Base-by-base conservation (phyloP, 2,113 vertebrate species). In the Nothoprocta perdicaria region DNA sequence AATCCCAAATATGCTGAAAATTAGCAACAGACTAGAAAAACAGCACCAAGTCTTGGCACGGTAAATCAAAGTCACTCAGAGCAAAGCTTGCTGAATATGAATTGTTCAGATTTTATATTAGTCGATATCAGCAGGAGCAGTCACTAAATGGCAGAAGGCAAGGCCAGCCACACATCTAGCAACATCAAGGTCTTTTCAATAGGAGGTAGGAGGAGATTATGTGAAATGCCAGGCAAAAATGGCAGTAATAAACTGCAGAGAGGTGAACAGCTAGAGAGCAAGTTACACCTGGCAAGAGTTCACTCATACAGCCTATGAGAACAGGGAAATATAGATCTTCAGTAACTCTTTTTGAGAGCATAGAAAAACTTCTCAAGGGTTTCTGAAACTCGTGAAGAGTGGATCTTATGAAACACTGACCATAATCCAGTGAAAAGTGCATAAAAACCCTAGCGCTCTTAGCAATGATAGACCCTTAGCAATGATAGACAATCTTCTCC, bases 21-120 rank as follows among this genome's bases (percentile, higher is more conserved):
- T 46, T 77, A 61, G 43, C 10, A 6, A 33, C 72, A 12, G 22
- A 55, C 53, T 73, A 6, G 68, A 90, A 73, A 87, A 76, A 9
- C 57, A 80, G 67, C 72, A 73, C 21, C 33, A 41, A 72, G 80
- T 21, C 38, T 63, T 68, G 67, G 86, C 86, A 95, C 67, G 4
- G 2, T 4, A 83, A 68, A 73, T 43, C 22, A 80, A 83, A 93
- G 68, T n/a, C 83, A 69, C 68, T 85, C 80, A 69, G 48, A 69
- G 23, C 21, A 80, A 69, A 65, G 52, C 18, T 16, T 61, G 18
- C 77, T 74, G 55, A 50, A 76, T 58, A 77, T 46, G 88, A 90
- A 73, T 38, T 55, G 80, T 58, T 77, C 77, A 53, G 45, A 48
- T 74, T 90, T 92, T 60, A 17, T 53, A 57, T 66, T 43, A 57